A percentile compares a stretch with the other conserved stretches of the same genome.
Evolutionary conservation across 2,797 vertebrate species (phyloP).

Genomic region (Alca torda): DNA sequence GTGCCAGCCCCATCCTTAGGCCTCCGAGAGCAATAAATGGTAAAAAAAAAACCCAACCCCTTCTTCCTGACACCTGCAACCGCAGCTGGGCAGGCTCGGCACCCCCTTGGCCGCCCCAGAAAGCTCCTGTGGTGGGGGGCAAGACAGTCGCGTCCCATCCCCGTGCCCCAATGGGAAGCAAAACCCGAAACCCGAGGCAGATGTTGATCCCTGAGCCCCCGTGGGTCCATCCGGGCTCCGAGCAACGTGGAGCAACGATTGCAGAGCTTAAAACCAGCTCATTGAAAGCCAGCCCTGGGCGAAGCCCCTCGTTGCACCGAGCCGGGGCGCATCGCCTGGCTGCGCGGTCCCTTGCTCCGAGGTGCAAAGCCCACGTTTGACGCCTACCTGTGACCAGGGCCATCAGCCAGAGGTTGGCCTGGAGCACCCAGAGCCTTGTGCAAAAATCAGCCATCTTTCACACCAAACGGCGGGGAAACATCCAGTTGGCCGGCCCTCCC

Average conservation of each 20-base stretch:
- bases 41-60: background rate
- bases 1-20: background rate
- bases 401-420: background rate
- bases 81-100: background rate
- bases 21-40: background rate
- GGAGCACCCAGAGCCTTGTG: background rate
- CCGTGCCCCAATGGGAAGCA: accelerated
- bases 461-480: background rate
- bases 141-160: no score
- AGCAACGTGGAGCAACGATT: accelerated
- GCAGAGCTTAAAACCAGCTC: accelerated
- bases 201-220: accelerated
- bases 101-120: background rate
- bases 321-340: background rate
- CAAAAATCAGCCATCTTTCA: conserved; percentile 9
- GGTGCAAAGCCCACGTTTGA: accelerated
- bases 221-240: background rate
- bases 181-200: background rate
- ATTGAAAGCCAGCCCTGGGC: background rate
- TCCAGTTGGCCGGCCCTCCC: background rate
- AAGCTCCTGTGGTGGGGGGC: background rate
- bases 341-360: accelerated
- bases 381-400: conserved; percentile 36
- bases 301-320: accelerated
- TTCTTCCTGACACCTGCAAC: background rate